A percentile compares a stretch with the other conserved stretches of the same genome.
Conservation (phyloP, 2,888 invertebrate species). For the Carcina quercana region DNA sequence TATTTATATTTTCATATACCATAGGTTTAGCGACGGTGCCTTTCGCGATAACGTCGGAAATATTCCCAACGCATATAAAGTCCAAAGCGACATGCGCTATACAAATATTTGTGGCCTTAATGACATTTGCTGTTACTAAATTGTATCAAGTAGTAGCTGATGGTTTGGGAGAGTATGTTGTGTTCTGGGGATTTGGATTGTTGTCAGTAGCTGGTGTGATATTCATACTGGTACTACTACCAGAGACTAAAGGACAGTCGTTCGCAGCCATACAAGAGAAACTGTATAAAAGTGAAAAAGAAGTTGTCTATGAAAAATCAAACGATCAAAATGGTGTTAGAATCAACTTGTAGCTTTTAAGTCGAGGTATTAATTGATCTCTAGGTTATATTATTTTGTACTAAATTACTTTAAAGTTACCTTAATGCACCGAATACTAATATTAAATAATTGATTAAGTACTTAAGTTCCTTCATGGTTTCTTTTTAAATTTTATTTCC, state of each 20-base stretch:
- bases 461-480: too few species aligned
- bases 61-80: slow-evolving; percentile 77
- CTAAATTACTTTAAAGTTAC: background rate
- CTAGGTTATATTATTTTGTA: slow-evolving; percentile 1
- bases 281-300: slow-evolving; percentile 49
- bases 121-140: slow-evolving; percentile 75
- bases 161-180: slow-evolving; percentile 63
- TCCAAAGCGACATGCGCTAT: slow-evolving; percentile 78
- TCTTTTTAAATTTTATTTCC: too few species aligned
- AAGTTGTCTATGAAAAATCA: slow-evolving; percentile 48
- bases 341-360: slow-evolving; percentile 37
- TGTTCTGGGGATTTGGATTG: slow-evolving; percentile 71
- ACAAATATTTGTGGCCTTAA: slow-evolving; percentile 74
- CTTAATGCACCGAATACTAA: background rate
- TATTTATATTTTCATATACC: slow-evolving; percentile 76
- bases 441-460: too few species aligned
- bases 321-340: slow-evolving; percentile 43
- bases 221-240: slow-evolving; percentile 66
- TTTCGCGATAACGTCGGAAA: slow-evolving; percentile 77
- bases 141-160: slow-evolving; percentile 71
- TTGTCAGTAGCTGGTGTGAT: slow-evolving; percentile 67
- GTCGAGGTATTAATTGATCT: slow-evolving; percentile 1
- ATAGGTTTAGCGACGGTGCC: slow-evolving; percentile 78
- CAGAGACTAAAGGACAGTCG: slow-evolving; percentile 77
- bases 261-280: slow-evolving; percentile 74